Base-by-base conservation (phyloP, 2,113 vertebrate genomes). In the Xiphophorus maculatus region DNA sequence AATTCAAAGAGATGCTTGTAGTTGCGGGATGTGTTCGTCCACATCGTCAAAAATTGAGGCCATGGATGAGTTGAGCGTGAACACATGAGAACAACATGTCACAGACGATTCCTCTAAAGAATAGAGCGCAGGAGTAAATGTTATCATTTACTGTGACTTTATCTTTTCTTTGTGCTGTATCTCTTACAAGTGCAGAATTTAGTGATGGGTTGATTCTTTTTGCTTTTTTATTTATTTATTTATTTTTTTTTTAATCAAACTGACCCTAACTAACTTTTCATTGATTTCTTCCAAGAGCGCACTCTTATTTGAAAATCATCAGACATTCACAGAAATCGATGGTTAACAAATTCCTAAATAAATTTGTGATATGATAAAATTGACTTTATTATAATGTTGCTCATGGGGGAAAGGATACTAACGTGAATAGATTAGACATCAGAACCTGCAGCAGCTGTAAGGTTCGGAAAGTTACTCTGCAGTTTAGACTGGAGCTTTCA, bases 1-100 rank as follows among this genome's bases (percentile, higher is more conserved):
- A 5, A 68, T 73, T 83, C 58, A 48, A 19, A 4, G 19, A 75
- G 69, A 37, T 12, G 1, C 37, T 73, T 83, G 69, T 42, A 17
- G 76, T 81, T 13, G 74, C n/a, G 13, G 84, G 69, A 80, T 70
- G 79, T 63, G 63, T 76, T 32, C 63, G 74, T 73, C 71, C 79
- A 77, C 12, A 65, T 69, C 2, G 25, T 81, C 60, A 32, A 40
- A 79, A 51, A 19, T 30, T 27, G 70, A 80, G 51, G 40, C 66
- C 40, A 35, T 25, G 69, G 71, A 84, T 77, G 74, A 88, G 81
- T 30, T 74, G 68, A 74, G 60, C 27, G 29, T 17, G 9, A 28
- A 78, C 3, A 54, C 28, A 81, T n/a, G 65, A 72, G 11, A 77
- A 67, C 73, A 64, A 71, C 63, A 15, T n/a, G 66, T 29, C 67